A percentile compares a stretch with the other conserved stretches of the same genome.
phyloP scores from a whole-genome alignment of 2,113 vertebrate species.

The Hiodon alosoides region DNA sequence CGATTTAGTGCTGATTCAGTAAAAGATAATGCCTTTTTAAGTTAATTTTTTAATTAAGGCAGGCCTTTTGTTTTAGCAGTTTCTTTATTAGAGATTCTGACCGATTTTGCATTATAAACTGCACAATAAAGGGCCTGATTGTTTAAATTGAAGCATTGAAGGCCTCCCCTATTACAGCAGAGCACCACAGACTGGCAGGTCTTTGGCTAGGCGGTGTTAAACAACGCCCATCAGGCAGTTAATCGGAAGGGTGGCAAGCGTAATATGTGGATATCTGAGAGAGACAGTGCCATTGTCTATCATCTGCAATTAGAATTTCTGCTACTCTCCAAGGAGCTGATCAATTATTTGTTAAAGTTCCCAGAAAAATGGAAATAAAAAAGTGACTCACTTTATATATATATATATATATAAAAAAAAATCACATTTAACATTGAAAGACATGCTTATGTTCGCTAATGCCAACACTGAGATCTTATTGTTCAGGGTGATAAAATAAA shows the following conservation, averaged over 20 bases:
- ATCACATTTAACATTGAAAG: not conserved
- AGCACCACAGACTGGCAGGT: conserved; percentile 9
- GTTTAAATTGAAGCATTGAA: not conserved
- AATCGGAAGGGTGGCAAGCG: conserved; percentile 36
- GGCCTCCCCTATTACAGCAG: conserved; percentile 27
- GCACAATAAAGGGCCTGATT: not conserved
- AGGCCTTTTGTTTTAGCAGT: too few relatives aligned
- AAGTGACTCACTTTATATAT: too few relatives aligned
- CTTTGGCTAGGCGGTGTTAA: conserved; percentile 18
- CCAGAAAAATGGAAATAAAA: not conserved
- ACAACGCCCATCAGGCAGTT: conserved; percentile 36
- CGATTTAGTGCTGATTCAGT: not conserved
- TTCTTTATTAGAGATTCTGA: too few relatives aligned
- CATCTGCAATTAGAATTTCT: conserved; percentile 10
- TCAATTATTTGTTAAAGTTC: conserved; percentile 14
- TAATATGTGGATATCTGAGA: conserved; percentile 24
- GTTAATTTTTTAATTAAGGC: not conserved
- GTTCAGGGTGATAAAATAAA: not conserved
- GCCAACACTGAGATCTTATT: not conserved
- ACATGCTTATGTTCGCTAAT: not conserved
- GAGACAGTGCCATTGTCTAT: conserved; percentile 16
- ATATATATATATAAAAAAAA: too few relatives aligned
- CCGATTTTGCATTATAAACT: not conserved
- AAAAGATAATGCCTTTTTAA: not conserved
- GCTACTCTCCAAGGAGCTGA: conserved; percentile 42